phyloP scores from a whole-genome alignment of 1,140 invertebrate genomes.

The Drosophila jambulina region DNA sequence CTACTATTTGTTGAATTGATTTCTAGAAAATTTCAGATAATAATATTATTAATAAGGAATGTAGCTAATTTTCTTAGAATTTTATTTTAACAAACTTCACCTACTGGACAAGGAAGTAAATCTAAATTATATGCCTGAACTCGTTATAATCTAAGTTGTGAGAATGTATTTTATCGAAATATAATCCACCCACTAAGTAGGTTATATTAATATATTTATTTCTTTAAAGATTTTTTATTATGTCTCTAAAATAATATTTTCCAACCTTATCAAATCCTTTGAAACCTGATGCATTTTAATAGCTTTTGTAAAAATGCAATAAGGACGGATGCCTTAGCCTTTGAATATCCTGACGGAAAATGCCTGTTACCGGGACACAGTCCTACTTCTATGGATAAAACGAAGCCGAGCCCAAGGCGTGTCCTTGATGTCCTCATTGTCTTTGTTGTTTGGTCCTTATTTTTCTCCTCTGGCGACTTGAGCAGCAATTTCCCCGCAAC shows the following conservation, averaged over 20 bases:
- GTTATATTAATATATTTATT: too few species aligned
- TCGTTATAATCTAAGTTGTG: too few species aligned
- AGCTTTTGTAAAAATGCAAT: slow-evolving; percentile 9
- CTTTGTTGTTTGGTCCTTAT: slow-evolving; percentile 30
- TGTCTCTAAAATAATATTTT: too few species aligned
- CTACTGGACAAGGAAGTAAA: too few species aligned
- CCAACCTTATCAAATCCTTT: slow-evolving; percentile 1
- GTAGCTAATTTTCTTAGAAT: not conserved
- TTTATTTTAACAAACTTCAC: not conserved
- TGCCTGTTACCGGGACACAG: not conserved
- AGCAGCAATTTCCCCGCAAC: slow-evolving; percentile 38
- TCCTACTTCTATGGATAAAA: slow-evolving; percentile 8
- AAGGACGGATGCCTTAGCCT: not conserved
- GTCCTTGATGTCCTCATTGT: slow-evolving; percentile 28
- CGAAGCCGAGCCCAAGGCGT: slow-evolving; percentile 3
- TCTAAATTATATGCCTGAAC: too few species aligned
- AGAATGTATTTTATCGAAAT: too few species aligned
- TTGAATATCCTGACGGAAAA: slow-evolving; percentile 1
- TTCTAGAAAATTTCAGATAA: not conserved
- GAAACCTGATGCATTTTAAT: slow-evolving; percentile 7
- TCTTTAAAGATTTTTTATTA: too few species aligned
- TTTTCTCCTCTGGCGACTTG: slow-evolving; percentile 21
- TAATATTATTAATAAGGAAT: not conserved
- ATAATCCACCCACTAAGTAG: too few species aligned
- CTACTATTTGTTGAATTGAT: not conserved